Conservation (phyloP, 2,113 vertebrate genomes). For the Chionis minor region DNA sequence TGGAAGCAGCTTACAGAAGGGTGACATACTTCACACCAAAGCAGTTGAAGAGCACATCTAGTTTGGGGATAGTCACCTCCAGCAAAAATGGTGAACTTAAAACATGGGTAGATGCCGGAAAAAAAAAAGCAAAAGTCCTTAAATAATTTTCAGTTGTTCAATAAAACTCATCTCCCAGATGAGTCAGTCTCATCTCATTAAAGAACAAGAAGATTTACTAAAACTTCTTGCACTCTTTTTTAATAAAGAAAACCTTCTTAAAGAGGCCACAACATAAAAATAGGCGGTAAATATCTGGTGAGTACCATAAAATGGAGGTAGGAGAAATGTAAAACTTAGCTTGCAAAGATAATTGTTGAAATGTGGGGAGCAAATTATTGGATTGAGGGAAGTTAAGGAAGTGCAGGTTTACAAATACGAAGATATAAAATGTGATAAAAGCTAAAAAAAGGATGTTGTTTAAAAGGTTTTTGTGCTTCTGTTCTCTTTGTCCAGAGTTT, state of each 20-base stretch:
- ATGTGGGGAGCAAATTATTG: rapidly evolving
- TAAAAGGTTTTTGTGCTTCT: background rate
- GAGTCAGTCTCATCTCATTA: background rate
- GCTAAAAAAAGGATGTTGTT: background rate
- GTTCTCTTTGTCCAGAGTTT: background rate
- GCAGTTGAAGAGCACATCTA: background rate
- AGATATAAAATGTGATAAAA: background rate
- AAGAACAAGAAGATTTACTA: background rate
- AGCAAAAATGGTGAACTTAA: background rate
- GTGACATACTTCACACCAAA: background rate
- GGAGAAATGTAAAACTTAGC: background rate
- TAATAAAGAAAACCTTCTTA: background rate
- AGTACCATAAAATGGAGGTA: background rate
- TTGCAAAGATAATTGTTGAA: background rate
- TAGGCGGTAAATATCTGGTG: background rate
- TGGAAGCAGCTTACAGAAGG: background rate
- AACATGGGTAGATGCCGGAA: background rate
- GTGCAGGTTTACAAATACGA: background rate
- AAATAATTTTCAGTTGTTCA: background rate
- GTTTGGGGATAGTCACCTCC: background rate
- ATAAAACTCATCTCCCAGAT: background rate
- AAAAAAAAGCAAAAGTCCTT: background rate
- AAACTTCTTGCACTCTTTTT: background rate
- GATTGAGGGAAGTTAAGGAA: background rate
- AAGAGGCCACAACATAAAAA: background rate